Percentiles rank a stretch among this genome's conserved stretches.
Evolutionary conservation across 2,113 vertebrate species (phyloP).

Genomic region (Tachysurus vachellii): DNA sequence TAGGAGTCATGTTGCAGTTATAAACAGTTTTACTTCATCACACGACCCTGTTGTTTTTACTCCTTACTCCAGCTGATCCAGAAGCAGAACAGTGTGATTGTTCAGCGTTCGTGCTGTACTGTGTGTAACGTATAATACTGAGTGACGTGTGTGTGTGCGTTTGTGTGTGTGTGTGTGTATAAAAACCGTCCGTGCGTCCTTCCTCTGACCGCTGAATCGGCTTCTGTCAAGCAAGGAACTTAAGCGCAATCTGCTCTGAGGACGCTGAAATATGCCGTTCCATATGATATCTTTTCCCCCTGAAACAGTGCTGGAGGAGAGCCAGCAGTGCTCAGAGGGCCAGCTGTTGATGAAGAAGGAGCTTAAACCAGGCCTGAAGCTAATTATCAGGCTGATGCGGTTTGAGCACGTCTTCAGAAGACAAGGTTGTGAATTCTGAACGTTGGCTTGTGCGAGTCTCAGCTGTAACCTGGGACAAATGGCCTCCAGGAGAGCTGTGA

Average conservation of each 20-base stretch:
- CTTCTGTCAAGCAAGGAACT: neutral
- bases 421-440: neutral
- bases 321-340: slow-evolving; percentile 5
- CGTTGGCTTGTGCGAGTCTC: neutral
- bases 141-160: neutral
- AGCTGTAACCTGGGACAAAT: neutral
- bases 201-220: neutral
- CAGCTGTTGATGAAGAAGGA: slow-evolving; percentile 26
- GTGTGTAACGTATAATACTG: neutral
- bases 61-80: neutral
- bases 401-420: neutral
- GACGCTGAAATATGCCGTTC: neutral
- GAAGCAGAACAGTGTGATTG: neutral
- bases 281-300: neutral
- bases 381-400: neutral
- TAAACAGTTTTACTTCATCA: neutral
- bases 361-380: neutral
- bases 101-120: neutral
- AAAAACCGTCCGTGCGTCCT: neutral
- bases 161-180: neutral
- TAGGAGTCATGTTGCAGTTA: too few species aligned
- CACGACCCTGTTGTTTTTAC: neutral
- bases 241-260: neutral
- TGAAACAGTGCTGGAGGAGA: neutral
- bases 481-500: neutral